phyloP scores from a whole-genome alignment of 2,113 vertebrate genomes.

The Gymnocephalus cernua region DNA sequence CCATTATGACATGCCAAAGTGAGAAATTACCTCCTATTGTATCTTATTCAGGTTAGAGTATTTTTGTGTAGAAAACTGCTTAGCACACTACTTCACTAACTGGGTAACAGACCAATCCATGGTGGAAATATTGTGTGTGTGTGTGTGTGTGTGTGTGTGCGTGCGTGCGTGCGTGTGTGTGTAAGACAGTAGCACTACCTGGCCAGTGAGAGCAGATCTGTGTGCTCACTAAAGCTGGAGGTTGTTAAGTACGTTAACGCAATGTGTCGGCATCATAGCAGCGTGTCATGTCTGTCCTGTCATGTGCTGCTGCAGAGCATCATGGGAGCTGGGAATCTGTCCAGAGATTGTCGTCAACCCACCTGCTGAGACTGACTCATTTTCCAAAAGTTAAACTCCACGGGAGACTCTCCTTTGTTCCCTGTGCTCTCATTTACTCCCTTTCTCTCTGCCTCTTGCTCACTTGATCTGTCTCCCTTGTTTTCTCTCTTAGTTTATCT shows the following conservation, averaged over 20 bases:
- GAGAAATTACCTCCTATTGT: conserved; percentile 46
- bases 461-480: neutral
- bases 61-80: conserved; percentile 48
- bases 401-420: conserved; percentile 27
- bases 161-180: neutral
- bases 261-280: conserved; percentile 1
- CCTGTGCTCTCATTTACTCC: conserved; percentile 15
- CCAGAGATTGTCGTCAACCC: conserved; percentile 33
- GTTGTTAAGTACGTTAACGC: conserved; percentile 4
- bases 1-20: neutral
- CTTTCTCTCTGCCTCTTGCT: conserved; percentile 3
- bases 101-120: conserved; percentile 35
- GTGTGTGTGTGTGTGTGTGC: no score
- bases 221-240: conserved; percentile 16
- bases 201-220: conserved; percentile 5
- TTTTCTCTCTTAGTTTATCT: neutral
- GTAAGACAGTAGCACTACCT: conserved; percentile 33
- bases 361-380: conserved; percentile 57
- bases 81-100: conserved; percentile 23
- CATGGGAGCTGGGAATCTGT: conserved; percentile 41
- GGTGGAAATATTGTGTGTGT: neutral
- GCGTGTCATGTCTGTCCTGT: conserved; percentile 25
- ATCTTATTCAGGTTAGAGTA: conserved; percentile 43
- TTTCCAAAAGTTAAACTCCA: conserved; percentile 50
- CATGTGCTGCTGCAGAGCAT: conserved; percentile 40